Percentiles rank a stretch among this genome's conserved stretches.
These are phyloP conservation scores for Casuarius casuarius DNA, from an alignment of 2,113 vertebrate genomes.

Conservation along the genomic window DNA sequence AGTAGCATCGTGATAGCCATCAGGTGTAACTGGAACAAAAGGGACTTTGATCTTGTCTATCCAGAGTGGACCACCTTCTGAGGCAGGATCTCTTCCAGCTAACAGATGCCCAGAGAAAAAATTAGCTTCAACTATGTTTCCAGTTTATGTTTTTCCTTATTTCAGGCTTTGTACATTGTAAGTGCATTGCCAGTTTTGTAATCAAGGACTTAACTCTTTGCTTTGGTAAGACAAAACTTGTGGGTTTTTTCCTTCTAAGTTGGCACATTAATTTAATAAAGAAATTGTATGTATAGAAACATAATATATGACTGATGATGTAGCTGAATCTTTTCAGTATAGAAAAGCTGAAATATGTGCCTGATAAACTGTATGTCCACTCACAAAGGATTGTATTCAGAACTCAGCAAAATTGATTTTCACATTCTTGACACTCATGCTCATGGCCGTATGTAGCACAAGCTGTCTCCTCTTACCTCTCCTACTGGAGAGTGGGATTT, in stretches of 20 bases:
- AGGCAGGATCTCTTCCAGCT: constrained; percentile 12
- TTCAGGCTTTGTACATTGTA: background rate
- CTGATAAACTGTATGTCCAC: background rate
- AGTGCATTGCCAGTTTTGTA: background rate
- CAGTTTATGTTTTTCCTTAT: background rate
- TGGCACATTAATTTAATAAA: background rate
- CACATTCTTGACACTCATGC: background rate
- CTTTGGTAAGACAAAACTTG: background rate
- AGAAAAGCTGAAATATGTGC: background rate
- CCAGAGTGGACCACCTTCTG: background rate
- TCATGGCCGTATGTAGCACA: fast-evolving
- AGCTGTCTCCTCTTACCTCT: background rate
- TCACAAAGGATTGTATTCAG: background rate
- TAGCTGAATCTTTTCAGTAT: background rate
- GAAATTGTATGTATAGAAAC: background rate
- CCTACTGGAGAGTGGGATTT: background rate
- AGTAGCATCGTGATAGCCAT: background rate
- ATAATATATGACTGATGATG: background rate
- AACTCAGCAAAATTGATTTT: background rate
- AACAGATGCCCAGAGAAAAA: background rate
- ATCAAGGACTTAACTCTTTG: background rate
- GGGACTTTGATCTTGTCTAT: constrained; percentile 39
- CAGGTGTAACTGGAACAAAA: constrained; percentile 30
- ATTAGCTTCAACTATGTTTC: constrained; percentile 36
- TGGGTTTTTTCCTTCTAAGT: background rate